Conservation (phyloP, 2,797 vertebrate genomes). For the Melanotaenia boesemani region DNA sequence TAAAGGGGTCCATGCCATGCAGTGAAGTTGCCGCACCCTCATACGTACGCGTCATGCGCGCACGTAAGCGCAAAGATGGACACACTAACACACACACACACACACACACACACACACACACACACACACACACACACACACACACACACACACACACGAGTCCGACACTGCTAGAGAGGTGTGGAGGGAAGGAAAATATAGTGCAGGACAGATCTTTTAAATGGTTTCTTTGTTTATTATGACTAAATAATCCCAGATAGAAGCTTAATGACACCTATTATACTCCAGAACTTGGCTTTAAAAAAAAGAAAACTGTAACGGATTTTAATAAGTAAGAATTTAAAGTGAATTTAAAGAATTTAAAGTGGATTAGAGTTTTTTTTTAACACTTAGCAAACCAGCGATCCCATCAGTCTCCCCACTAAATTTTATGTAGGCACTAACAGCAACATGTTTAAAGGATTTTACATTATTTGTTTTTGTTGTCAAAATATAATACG, state of each 20-base stretch:
- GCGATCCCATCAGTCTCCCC: not conserved
- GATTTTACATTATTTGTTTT: not conserved
- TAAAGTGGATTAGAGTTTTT: not conserved
- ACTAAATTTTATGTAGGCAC: not conserved
- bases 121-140: not conserved
- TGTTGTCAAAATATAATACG: not conserved
- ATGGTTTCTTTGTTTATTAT: slow-evolving; percentile 43
- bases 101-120: not conserved
- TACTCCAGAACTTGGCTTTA: not conserved
- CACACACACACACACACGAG: not conserved
- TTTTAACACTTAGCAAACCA: not conserved
- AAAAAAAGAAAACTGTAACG: not conserved
- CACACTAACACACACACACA: not conserved
- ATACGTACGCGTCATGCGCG: slow-evolving; percentile 60
- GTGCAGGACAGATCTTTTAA: slow-evolving; percentile 11
- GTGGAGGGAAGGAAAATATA: slow-evolving; percentile 26
- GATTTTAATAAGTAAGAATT: not conserved
- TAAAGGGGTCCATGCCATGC: slow-evolving; percentile 68
- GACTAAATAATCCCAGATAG: slow-evolving; percentile 4
- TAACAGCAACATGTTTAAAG: not conserved
- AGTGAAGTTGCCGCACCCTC: slow-evolving; percentile 82
- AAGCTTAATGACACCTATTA: not conserved
- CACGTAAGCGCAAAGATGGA: slow-evolving; percentile 38
- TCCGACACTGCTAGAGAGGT: slow-evolving; percentile 34
- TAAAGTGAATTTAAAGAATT: not conserved